Evolutionary conservation across 2,797 vertebrate genomes (phyloP), one percentile per base, ranked within the genome.

Genomic region (Gymnopithys bicolor): DNA sequence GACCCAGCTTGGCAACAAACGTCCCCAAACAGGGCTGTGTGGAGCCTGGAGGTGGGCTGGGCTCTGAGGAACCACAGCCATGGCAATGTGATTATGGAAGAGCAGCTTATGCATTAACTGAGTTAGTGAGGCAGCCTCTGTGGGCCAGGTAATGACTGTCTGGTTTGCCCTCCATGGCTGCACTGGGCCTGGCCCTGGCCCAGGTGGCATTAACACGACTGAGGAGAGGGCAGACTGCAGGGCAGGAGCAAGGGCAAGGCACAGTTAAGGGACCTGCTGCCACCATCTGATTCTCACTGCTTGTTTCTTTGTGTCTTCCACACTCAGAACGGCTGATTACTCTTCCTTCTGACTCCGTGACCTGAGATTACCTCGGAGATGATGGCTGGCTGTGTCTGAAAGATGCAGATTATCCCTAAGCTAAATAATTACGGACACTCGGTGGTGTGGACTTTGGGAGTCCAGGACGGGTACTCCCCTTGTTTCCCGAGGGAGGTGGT

Each of bases 291-390:
- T 96, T 94, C 95, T 96, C 83, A 94, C 94, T 94, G 95, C 93
- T 77, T 96, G 80, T 95, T 95, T 93, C 91, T 96, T 95, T 86
- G 94, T 94, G 95, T 93, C 94, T 96, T 95, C 96, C 96, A 93
- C 95, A 88, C 95, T 95, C 94, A 91, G 93, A 94, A 90, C 14
- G 83, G 87, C 96, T 96, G 94, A 94, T 93, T 95, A 64, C 91
- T 91, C 90, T 95, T 93, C 87, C 95, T 93, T 82, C 93, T 91
- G 93, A 22, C 89, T 90, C 93, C 69, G 45, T 84, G 91, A 94
- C 96, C 96, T 94, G 94, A 86, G 90, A 88, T 88, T 91, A 83
- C 96, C 88, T 94, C 59, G 73, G 76, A 94, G 91, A 84, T 55
- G 95, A 68, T 95, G 89, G 80, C 94, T 96, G 94, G 79, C 91